A percentile compares a stretch with the other conserved stretches of the same genome.
These are phyloP conservation scores for Perdita meconis DNA, from an alignment of 2,888 invertebrate genomes.

Conservation along the genomic window DNA sequence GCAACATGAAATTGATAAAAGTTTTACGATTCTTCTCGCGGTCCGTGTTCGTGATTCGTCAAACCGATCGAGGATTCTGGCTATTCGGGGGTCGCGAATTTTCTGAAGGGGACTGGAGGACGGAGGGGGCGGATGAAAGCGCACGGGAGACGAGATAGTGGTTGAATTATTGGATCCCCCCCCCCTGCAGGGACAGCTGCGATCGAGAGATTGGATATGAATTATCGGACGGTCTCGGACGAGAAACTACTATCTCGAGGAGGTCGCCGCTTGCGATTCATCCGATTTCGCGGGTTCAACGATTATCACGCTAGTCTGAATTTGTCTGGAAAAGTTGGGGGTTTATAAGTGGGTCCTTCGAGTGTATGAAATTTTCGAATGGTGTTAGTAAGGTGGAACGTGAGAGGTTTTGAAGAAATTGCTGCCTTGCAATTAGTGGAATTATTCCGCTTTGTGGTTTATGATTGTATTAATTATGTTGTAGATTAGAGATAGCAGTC, in stretches of 20 bases:
- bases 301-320: slow-evolving; percentile 18
- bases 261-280: slow-evolving; percentile 1
- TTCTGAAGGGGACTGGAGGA: slow-evolving; percentile 31
- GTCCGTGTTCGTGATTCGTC: slow-evolving; percentile 2
- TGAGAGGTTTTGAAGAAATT: no score
- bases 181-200: slow-evolving; percentile 19
- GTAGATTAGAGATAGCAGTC: no score
- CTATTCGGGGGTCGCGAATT: slow-evolving; percentile 31
- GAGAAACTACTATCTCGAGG: not conserved
- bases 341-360: no score
- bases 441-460: no score
- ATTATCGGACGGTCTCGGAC: slow-evolving; percentile 32
- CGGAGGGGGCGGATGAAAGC: slow-evolving; percentile 42
- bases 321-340: no score
- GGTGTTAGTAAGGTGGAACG: no score
- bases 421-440: no score
- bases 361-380: no score
- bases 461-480: no score
- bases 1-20: no score
- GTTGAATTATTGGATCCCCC: slow-evolving; percentile 39
- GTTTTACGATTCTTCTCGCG: no score
- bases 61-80: slow-evolving; percentile 25
- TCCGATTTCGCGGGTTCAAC: slow-evolving; percentile 11
- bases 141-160: slow-evolving; percentile 19
- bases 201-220: slow-evolving; percentile 48